Conservation (phyloP, 2,888 invertebrate genomes). For the Harpalus rubripes region DNA sequence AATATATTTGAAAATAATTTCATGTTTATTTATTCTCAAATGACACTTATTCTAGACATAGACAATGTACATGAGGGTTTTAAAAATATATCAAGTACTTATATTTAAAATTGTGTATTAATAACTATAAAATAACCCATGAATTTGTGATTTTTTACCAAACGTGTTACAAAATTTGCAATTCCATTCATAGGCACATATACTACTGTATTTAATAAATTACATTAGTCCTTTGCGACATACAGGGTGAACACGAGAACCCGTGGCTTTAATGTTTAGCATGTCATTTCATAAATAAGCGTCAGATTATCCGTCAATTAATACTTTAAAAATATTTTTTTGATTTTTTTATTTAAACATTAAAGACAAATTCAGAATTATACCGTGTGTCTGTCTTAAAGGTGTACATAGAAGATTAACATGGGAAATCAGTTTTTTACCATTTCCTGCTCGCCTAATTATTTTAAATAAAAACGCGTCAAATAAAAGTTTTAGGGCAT, state of each 20-base stretch:
- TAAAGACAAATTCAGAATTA: too few relatives aligned
- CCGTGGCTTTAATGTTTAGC: too few relatives aligned
- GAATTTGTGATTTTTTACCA: constrained; percentile 53
- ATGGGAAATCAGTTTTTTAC: too few relatives aligned
- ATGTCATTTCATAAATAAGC: too few relatives aligned
- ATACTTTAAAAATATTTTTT: too few relatives aligned
- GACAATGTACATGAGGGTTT: constrained; percentile 41
- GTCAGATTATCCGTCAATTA: too few relatives aligned
- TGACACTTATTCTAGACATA: constrained; percentile 37
- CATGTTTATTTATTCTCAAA: constrained; percentile 38
- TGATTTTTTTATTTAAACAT: too few relatives aligned
- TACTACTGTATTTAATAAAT: constrained; percentile 61
- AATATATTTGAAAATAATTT: constrained; percentile 46
- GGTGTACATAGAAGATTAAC: too few relatives aligned
- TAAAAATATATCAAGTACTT: constrained; percentile 43
- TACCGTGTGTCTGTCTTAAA: too few relatives aligned
- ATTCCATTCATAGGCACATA: constrained; percentile 26
- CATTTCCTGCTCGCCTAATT: too few relatives aligned
- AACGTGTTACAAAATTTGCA: constrained; percentile 36
- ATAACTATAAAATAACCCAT: constrained; percentile 49
- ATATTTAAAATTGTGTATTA: constrained; percentile 49
- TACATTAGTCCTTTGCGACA: constrained; percentile 59
- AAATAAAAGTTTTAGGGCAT: too few relatives aligned
- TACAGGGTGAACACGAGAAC: neutral
- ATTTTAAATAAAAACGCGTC: too few relatives aligned